Conservation (phyloP, 2,888 invertebrate genomes). For the Scaptomyza tumidula region DNA sequence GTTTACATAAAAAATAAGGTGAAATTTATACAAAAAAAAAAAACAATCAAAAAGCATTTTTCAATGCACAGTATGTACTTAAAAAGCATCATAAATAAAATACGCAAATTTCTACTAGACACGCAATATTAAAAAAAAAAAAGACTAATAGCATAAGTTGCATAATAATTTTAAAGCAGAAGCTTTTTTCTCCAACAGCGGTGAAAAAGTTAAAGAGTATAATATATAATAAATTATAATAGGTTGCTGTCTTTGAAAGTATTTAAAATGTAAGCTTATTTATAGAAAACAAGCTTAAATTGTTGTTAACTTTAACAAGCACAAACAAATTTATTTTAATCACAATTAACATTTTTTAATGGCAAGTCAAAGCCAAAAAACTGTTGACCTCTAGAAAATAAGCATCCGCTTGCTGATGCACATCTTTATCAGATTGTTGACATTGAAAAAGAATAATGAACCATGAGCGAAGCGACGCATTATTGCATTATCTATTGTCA, state of each 20-base stretch:
- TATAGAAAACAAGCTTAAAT: conserved; percentile 8
- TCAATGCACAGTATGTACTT: conserved; percentile 5
- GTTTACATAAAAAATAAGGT: conserved; percentile 18
- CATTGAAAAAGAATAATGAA: conserved; percentile 52
- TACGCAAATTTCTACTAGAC: not conserved
- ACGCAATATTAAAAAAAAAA: not conserved
- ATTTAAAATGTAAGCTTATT: conserved; percentile 3
- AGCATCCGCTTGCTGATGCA: conserved; percentile 43
- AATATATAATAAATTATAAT: too few species aligned
- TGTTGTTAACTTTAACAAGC: not conserved
- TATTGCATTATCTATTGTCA: conserved; percentile 23
- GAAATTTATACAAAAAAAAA: conserved; percentile 7
- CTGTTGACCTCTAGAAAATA: conserved; percentile 36
- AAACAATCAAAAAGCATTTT: not conserved
- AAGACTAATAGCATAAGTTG: too few species aligned
- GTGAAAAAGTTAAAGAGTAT: too few species aligned
- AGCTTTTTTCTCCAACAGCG: too few species aligned
- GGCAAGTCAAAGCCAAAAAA: not conserved
- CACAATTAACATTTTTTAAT: conserved; percentile 10
- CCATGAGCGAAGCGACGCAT: conserved; percentile 1
- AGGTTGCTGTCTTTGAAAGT: not conserved
- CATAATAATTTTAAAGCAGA: too few species aligned
- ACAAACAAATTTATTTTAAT: conserved; percentile 1
- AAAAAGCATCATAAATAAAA: conserved; percentile 8
- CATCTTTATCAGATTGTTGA: conserved; percentile 26